Base-by-base conservation (phyloP, 2,888 invertebrate genomes). In the Chalcosyrphus nemorum region DNA sequence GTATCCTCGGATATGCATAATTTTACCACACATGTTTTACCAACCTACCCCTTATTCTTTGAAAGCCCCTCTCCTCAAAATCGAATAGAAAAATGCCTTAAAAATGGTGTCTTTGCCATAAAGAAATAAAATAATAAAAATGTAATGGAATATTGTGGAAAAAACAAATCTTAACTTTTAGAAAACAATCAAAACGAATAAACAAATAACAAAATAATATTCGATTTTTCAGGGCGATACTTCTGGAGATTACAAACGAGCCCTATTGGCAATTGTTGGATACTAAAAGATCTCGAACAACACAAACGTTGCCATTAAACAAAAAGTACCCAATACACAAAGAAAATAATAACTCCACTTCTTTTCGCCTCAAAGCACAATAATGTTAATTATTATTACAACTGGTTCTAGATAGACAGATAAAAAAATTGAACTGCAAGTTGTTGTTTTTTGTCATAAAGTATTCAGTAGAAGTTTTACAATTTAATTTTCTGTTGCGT, bases 191-290 rank as follows among this genome's bases (percentile, higher is more conserved):
- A 80, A 81, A 81, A 66, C 71, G 81, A 82, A 86, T 78, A 24
- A 24, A 43, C 21, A 72, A 88, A 87, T 86, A 72, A 59, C 15
- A 63, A 56, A 78, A 82, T 74, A 24, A 81, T 65, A 86, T 88
- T 89, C 88, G 87, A 88, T 88, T 88, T 91, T 95, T 90, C 95
- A 97, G 96, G 96, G 95, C 90, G 97, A 97, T 93, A 97, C 97
- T 87, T 96, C 97, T 90, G 97, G 97, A 89, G 97, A 97, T 94
- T 98, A 97, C 94, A 97, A 95, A 93, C 95, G 95, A 93, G 95
- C 96, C 90, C 94, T 98, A 91, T 94, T 97, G 92, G 95, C 97
- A 89, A 93, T 97, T 92, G 94, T 96, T 92, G 95, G 91, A 90
- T 89, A 87, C 89, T 91, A 91, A 89, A n/a, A 85, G 27, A 52